These are phyloP conservation scores for Rhagonycha fulva DNA, from an alignment of 2,888 invertebrate species.

Conservation along the genomic window DNA sequence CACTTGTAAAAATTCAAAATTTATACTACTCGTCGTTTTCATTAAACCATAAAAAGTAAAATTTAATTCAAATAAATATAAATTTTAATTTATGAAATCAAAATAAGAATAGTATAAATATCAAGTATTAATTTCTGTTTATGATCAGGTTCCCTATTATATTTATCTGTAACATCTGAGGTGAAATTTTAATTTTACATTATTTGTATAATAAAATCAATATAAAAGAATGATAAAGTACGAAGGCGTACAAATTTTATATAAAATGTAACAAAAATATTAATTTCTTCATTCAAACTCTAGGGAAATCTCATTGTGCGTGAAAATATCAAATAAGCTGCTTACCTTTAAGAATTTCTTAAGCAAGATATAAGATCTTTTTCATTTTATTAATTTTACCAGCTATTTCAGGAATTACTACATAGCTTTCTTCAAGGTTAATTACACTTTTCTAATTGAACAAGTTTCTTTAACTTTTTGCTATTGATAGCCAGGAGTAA, in stretches of 20 bases:
- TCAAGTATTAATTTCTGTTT: background rate
- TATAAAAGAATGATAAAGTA: background rate
- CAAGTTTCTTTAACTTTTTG: background rate
- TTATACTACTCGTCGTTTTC: background rate
- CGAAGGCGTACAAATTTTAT: background rate
- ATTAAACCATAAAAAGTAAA: background rate
- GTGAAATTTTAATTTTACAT: background rate
- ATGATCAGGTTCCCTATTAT: background rate
- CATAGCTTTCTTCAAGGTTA: background rate
- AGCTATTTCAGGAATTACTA: background rate
- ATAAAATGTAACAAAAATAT: background rate
- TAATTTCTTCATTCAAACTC: background rate
- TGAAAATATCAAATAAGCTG: constrained; percentile 8
- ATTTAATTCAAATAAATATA: background rate
- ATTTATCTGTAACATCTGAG: background rate
- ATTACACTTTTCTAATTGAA: background rate
- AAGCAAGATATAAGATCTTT: background rate
- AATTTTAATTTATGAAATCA: background rate
- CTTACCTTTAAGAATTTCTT: constrained; percentile 1
- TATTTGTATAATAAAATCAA: background rate
- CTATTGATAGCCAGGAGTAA: background rate
- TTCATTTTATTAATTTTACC: constrained; percentile 1
- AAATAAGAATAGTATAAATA: background rate
- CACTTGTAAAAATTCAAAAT: background rate
- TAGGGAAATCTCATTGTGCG: background rate